phyloP scores from a whole-genome alignment of 2,888 invertebrate genomes.

The Papilio demoleus region DNA sequence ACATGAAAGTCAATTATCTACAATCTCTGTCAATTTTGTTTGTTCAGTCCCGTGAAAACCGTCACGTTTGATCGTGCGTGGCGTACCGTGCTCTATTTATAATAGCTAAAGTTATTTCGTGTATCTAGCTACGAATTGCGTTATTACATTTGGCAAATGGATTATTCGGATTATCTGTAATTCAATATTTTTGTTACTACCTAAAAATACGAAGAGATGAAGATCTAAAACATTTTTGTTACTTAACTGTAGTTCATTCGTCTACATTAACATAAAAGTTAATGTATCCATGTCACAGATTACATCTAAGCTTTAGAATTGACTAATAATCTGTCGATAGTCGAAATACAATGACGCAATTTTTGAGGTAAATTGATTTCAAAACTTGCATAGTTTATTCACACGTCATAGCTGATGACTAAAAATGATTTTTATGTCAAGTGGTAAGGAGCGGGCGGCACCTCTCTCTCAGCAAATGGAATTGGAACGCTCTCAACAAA shows the following conservation, averaged over 20 bases:
- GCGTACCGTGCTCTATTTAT: conserved; percentile 19
- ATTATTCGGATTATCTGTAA: background rate
- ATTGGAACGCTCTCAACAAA: conserved; percentile 42
- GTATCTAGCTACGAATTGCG: conserved; percentile 3
- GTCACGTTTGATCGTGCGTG: conserved; percentile 28
- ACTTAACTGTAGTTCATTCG: no score
- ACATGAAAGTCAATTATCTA: conserved; percentile 67
- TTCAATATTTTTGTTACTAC: background rate
- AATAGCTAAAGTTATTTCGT: conserved; percentile 11
- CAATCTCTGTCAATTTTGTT: conserved; percentile 64
- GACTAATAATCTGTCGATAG: no score
- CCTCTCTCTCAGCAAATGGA: conserved; percentile 40
- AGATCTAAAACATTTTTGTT: no score
- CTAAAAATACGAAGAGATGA: no score
- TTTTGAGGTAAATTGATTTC: no score
- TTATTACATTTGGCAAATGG: background rate
- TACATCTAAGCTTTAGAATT: background rate
- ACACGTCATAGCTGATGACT: conserved; percentile 20
- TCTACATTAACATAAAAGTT: no score
- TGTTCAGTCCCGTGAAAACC: conserved; percentile 48
- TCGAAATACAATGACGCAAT: no score
- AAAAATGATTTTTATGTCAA: conserved; percentile 41
- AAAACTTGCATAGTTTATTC: conserved; percentile 4
- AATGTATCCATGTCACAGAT: no score
- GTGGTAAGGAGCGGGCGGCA: conserved; percentile 34